These are phyloP conservation scores for Hyposoter didymator DNA, from an alignment of 2,888 invertebrate species.

Conservation along the genomic window DNA sequence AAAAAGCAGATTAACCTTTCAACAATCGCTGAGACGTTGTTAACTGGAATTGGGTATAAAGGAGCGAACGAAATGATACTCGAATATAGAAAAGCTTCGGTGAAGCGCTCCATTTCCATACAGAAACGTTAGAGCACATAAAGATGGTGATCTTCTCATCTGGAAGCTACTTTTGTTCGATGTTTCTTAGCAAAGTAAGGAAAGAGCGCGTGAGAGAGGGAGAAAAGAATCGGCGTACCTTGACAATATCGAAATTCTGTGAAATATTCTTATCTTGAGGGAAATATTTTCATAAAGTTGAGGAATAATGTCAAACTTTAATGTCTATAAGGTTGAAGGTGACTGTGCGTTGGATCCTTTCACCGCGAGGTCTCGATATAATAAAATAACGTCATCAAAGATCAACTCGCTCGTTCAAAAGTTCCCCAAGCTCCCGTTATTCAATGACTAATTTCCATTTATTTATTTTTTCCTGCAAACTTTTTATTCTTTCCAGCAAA, in stretches of 20 bases:
- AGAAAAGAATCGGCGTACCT: neutral
- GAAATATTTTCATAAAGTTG: slow-evolving; percentile 26
- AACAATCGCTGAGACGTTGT: neutral
- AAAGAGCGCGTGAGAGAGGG: neutral
- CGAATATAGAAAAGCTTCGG: neutral
- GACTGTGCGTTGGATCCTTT: neutral
- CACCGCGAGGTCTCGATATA: neutral
- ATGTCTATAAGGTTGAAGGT: neutral
- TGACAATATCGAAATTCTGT: slow-evolving; percentile 11
- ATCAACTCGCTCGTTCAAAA: neutral
- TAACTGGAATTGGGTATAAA: neutral
- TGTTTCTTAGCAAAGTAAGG: neutral
- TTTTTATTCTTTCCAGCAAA: too few species aligned
- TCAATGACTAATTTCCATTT: neutral
- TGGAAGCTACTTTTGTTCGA: neutral
- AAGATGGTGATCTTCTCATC: neutral
- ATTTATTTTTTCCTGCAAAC: too few species aligned
- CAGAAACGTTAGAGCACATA: neutral
- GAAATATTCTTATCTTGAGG: slow-evolving; percentile 4
- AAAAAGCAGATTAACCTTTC: neutral
- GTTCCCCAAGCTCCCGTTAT: neutral
- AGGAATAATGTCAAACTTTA: slow-evolving; percentile 1
- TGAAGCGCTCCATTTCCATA: slow-evolving; percentile 11
- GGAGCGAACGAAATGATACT: neutral
- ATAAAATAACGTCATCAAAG: slow-evolving; percentile 8